phyloP scores from a whole-genome alignment of 2,888 invertebrate species.

The Nemurella pictetii region DNA sequence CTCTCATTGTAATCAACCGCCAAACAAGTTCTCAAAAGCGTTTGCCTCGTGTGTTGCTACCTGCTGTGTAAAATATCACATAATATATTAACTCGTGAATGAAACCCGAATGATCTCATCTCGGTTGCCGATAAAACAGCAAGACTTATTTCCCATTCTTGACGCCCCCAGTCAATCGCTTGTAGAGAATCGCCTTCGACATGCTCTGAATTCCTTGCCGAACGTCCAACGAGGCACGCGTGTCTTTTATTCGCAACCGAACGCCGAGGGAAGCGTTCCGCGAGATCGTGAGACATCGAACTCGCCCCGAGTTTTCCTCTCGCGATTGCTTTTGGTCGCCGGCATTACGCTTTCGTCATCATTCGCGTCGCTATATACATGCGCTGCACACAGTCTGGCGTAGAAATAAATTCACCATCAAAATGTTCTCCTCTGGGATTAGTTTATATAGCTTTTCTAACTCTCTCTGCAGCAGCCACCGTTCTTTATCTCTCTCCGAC shows the following conservation, averaged over 20 bases:
- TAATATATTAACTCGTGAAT: too few relatives aligned
- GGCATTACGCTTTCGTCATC: background rate
- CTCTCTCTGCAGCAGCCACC: background rate
- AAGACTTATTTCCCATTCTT: too few relatives aligned
- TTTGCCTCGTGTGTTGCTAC: too few relatives aligned
- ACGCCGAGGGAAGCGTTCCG: background rate
- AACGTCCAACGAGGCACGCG: too few relatives aligned
- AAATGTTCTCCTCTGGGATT: slow-evolving; percentile 19
- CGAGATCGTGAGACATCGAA: background rate
- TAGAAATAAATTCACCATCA: slow-evolving; percentile 10
- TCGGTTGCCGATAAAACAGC: too few relatives aligned
- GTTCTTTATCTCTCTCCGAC: background rate
- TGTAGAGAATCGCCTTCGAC: too few relatives aligned
- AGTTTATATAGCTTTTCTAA: background rate
- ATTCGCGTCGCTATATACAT: background rate
- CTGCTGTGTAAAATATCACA: too few relatives aligned
- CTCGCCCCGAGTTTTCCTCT: background rate
- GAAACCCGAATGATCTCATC: too few relatives aligned
- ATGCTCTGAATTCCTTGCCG: too few relatives aligned
- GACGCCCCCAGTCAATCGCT: too few relatives aligned
- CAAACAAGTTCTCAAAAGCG: too few relatives aligned
- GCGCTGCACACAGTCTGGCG: background rate
- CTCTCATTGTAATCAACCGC: too few relatives aligned
- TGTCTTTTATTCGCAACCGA: background rate
- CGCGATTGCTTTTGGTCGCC: background rate